These are phyloP conservation scores for Aphis gossypii DNA, from an alignment of 1,140 invertebrate genomes.

Conservation along the genomic window DNA sequence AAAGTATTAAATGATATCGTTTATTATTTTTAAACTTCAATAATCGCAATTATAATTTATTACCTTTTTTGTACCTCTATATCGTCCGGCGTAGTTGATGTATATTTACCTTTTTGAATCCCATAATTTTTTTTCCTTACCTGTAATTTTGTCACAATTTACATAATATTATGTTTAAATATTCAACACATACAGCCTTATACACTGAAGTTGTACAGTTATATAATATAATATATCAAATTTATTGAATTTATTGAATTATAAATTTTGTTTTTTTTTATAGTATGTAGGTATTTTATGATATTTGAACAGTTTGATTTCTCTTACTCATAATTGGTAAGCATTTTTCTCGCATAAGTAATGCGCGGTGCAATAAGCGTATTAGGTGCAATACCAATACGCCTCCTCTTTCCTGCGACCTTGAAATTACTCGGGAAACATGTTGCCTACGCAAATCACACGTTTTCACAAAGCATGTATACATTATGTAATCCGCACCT, in stretches of 20 bases:
- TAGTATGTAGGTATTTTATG: not conserved
- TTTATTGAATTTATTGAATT: not conserved
- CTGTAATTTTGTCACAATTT: too few species aligned
- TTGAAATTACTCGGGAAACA: not conserved
- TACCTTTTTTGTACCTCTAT: too few species aligned
- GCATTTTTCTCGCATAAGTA: not conserved
- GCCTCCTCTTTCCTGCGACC: constrained; percentile 53
- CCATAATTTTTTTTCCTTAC: too few species aligned
- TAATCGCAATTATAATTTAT: too few species aligned
- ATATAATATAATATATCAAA: not conserved
- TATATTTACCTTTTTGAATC: too few species aligned
- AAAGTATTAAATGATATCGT: too few species aligned
- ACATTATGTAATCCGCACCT: not conserved
- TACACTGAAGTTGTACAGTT: not conserved
- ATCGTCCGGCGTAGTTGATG: too few species aligned
- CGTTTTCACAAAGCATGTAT: not conserved
- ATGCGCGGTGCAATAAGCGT: not conserved
- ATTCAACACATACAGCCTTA: too few species aligned
- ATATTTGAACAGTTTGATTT: not conserved
- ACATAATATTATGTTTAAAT: too few species aligned
- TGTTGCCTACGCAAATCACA: constrained; percentile 16
- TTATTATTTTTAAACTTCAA: too few species aligned
- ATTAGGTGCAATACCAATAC: constrained; percentile 16
- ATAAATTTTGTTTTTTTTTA: not conserved
- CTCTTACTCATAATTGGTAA: not conserved